Evolutionary conservation across 2,888 invertebrate genomes (phyloP), one percentile per base, ranked within the genome.

Genomic region (Folsomia candida): DNA sequence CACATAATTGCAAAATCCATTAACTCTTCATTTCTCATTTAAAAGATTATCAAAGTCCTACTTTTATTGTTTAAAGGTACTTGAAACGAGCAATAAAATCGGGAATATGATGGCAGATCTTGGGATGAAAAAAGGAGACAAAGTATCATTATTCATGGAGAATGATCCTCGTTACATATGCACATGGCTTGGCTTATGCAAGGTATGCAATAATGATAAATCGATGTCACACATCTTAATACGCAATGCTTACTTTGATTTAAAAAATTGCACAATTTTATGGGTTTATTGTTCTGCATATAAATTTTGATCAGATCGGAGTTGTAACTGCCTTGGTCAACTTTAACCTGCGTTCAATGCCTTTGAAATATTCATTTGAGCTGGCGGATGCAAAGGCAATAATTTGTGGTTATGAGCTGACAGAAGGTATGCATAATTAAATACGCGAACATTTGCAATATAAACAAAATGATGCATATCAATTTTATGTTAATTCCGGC

Each of bases 101-200:
- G 91, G 93, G 6, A 91, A 92, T 63, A 86, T 90, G 11, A 90
- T 95, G 81, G 89, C 89, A 81, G 87, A 87, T 0, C 89, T 90
- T 75, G 94, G 94, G 18, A 90, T 91, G 77, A 89, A 90, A 79
- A 89, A 90, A 75, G 96, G 94, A 0, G 94, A 97, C 83, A 88
- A 90, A 0, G 91, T 98, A 0, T 95, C 91, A 0, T 85, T 99
- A 24, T 88, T 94, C 83, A 87, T 97, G 86, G 94, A 94, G 83
- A 97, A 96, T 84, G 88, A 92, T 47, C 92, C 95, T 0, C 95
- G 98, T 83, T 93, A 91, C 84, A 90, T 96, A 1, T 90, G 90
- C 47, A 89, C 90, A 51, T 98, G 97, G 97, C 85, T 98, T 68
- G 98, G 97, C 0, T 86, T 95, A 66, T 89, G 93, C 3, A 94